Base-by-base conservation (phyloP, 1,140 invertebrate species). In the Kradibia gibbosae region DNA sequence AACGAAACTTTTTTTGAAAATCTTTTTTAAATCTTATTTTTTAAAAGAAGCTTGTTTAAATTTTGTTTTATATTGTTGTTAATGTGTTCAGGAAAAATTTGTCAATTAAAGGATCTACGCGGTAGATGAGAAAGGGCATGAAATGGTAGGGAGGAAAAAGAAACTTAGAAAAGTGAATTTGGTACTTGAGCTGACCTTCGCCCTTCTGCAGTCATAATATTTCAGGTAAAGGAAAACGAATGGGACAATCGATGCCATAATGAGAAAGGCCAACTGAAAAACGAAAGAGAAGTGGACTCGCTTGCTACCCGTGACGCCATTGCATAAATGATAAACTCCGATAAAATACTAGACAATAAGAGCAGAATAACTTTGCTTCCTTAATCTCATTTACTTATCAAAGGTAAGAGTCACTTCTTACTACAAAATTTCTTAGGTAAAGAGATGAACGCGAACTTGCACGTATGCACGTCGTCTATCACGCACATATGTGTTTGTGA, bases 91-190 rank as follows among this genome's bases (percentile, higher is more conserved):
- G n/a, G n/a, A n/a, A n/a, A n/a, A n/a, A n/a, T n/a, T n/a, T n/a
- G n/a, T n/a, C n/a, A n/a, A n/a, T n/a, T n/a, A n/a, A n/a, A n/a
- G n/a, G n/a, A n/a, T n/a, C n/a, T n/a, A n/a, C n/a, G n/a, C n/a
- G n/a, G n/a, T n/a, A n/a, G n/a, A n/a, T n/a, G n/a, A n/a, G n/a
- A n/a, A n/a, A n/a, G n/a, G n/a, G n/a, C n/a, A n/a, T n/a, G n/a
- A n/a, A n/a, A n/a, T n/a, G n/a, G n/a, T n/a, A n/a, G n/a, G n/a
- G n/a, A n/a, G n/a, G n/a, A n/a, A n/a, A n/a, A n/a, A n/a, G n/a
- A n/a, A n/a, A n/a, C 22, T 67, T 36, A 22, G 62, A 67, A 67
- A 67, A 67, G 62, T 39, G 62, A 36, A 67, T 39, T 67, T 67
- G 62, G 7, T 22, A 17, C 62, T 67, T 22, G 34, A 67, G 20